Conservation (phyloP, 1,140 invertebrate genomes). For the Bombus terrestris region DNA sequence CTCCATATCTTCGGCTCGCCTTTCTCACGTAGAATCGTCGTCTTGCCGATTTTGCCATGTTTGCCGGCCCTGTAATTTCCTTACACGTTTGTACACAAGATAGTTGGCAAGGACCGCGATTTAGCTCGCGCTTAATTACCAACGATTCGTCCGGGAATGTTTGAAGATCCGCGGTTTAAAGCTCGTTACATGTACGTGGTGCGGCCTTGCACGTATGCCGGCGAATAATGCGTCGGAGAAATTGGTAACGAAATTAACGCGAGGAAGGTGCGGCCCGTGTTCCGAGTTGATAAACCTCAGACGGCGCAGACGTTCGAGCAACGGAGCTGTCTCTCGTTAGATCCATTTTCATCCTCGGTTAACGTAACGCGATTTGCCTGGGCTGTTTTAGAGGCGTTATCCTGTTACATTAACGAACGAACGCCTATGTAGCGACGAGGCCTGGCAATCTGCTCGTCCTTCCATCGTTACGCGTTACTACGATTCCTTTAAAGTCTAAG, state of each 20-base stretch:
- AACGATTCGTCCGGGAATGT: conserved; percentile 32
- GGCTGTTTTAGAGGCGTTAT: conserved; percentile 39
- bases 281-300: conserved; percentile 43
- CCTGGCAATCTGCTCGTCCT: neutral
- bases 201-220: neutral
- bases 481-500: neutral
- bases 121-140: conserved; percentile 1
- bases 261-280: conserved; percentile 20
- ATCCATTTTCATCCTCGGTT: conserved; percentile 51
- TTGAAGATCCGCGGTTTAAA: conserved; percentile 42
- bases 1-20: no score
- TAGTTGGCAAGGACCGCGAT: neutral
- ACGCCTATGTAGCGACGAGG: neutral
- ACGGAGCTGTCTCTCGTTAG: conserved; percentile 39
- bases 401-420: conserved; percentile 44
- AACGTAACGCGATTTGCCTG: conserved; percentile 39
- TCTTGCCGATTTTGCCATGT: neutral
- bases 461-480: neutral
- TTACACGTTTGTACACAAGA: neutral
- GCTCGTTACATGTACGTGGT: conserved; percentile 4
- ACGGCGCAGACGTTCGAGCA: conserved; percentile 29
- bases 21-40: neutral
- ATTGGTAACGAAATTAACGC: conserved; percentile 46
- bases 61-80: neutral
- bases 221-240: conserved; percentile 18